Percentiles rank a stretch among this genome's conserved stretches.
Evolutionary conservation across 2,797 vertebrate species (phyloP).

Genomic region (Pagetopsis macropterus): DNA sequence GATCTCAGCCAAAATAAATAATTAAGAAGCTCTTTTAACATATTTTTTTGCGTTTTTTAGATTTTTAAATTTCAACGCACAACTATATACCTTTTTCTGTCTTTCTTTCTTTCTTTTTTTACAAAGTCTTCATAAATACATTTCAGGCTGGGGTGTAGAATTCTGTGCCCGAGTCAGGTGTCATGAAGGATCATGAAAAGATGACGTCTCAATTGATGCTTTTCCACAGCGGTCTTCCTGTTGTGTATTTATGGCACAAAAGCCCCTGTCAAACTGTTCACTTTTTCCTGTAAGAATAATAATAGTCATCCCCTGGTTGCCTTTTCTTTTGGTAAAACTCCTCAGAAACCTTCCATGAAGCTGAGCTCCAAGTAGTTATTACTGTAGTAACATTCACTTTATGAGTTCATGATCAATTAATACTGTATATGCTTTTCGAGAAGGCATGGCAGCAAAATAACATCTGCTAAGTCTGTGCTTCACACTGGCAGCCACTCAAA

Average conservation of each 20-base stretch:
- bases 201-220: conserved; percentile 54
- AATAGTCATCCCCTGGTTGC: conserved; percentile 59
- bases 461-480: conserved; percentile 75
- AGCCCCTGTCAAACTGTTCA: conserved; percentile 72
- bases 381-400: conserved; percentile 82
- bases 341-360: conserved; percentile 57
- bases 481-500: conserved; percentile 42
- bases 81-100: conserved; percentile 85
- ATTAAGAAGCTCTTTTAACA: conserved; percentile 85
- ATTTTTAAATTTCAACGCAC: conserved; percentile 75
- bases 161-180: conserved; percentile 70
- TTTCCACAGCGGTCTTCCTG: conserved; percentile 63
- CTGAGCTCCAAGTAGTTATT: conserved; percentile 80
- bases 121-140: conserved; percentile 95
- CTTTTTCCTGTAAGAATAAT: conserved; percentile 42
- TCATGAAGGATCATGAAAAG: conserved; percentile 68
- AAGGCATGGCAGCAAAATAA: conserved; percentile 87
- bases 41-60: conserved; percentile 59
- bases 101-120: conserved; percentile 69
- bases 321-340: conserved; percentile 76
- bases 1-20: conserved; percentile 79
- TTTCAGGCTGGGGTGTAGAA: conserved; percentile 88
- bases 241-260: conserved; percentile 80
- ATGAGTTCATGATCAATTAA: conserved; percentile 73
- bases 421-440: conserved; percentile 74